A percentile compares a stretch with the other conserved stretches of the same genome.
Evolutionary conservation across 2,113 vertebrate genomes (phyloP).

Genomic region (Illadopsis cleaveri): DNA sequence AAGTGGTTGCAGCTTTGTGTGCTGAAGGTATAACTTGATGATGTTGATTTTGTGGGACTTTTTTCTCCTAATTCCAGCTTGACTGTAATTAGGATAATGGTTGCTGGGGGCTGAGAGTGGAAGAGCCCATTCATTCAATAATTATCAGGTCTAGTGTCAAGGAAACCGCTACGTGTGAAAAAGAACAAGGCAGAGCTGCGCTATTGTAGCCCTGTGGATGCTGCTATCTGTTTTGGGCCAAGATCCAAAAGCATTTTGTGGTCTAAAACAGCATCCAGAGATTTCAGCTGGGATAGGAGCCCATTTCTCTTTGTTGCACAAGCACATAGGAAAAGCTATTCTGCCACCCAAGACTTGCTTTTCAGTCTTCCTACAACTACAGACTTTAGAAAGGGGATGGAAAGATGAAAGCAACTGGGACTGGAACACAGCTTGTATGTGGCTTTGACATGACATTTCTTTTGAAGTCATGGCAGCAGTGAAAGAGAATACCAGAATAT

Average conservation of each 20-base stretch:
- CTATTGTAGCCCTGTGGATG: background rate
- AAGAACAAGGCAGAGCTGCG: background rate
- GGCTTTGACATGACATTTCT: background rate
- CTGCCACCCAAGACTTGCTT: background rate
- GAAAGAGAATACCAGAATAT: background rate
- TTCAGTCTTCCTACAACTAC: background rate
- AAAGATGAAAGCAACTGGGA: background rate
- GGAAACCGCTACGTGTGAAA: background rate
- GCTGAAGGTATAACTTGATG: background rate
- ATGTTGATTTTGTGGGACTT: background rate
- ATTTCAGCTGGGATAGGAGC: background rate
- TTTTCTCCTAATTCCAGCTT: background rate
- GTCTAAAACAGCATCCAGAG: constrained; percentile 14
- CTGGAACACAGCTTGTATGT: background rate
- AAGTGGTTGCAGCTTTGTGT: background rate
- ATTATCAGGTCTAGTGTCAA: constrained; percentile 37
- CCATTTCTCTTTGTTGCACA: background rate
- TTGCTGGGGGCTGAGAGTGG: background rate
- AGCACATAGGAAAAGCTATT: background rate
- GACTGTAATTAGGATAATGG: constrained; percentile 34
- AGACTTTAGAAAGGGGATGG: background rate
- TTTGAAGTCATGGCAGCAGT: background rate
- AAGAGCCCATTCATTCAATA: constrained; percentile 4
- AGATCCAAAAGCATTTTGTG: constrained; percentile 18
- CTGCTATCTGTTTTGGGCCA: background rate